Percentiles rank a stretch among this genome's conserved stretches.
These are phyloP conservation scores for Lytechinus variegatus DNA, from an alignment of 35 echinoderm and acorn worm genomes.

Conservation along the genomic window DNA sequence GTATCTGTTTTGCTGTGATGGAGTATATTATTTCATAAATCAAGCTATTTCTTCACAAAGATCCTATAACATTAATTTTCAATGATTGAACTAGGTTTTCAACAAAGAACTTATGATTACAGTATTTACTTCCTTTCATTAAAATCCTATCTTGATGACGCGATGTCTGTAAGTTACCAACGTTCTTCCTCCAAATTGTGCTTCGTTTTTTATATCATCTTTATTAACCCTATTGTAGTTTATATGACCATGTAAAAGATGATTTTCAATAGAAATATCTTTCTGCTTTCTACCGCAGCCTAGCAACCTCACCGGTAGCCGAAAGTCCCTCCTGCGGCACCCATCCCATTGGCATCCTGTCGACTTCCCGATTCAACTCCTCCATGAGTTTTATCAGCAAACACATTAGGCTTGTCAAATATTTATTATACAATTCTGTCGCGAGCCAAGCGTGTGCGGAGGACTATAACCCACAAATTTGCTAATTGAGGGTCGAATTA, in stretches of 20 bases:
- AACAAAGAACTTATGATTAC: no score
- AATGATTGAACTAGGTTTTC: no score
- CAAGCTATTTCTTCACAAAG: no score
- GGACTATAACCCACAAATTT: not conserved
- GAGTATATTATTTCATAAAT: no score
- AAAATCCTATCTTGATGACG: no score
- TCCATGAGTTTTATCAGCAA: not conserved
- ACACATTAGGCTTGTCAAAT: conserved; percentile 33
- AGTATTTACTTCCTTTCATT: no score
- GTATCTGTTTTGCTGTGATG: no score
- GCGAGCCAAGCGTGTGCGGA: conserved; percentile 28
- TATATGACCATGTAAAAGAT: not conserved
- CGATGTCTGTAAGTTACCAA: no score
- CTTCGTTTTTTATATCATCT: no score
- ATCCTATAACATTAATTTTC: no score
- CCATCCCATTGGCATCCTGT: not conserved
- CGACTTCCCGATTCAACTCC: not conserved
- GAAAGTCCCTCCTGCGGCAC: not conserved
- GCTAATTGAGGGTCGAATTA: conserved; percentile 13
- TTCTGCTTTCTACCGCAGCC: not conserved
- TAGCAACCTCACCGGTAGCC: not conserved
- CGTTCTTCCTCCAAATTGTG: no score
- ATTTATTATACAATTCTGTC: conserved; percentile 10
- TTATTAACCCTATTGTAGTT: not conserved
- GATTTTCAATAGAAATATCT: not conserved